Percentiles rank a stretch among this genome's conserved stretches.
Conservation (phyloP, 2,113 vertebrate species). For the Bettongia penicillata region DNA sequence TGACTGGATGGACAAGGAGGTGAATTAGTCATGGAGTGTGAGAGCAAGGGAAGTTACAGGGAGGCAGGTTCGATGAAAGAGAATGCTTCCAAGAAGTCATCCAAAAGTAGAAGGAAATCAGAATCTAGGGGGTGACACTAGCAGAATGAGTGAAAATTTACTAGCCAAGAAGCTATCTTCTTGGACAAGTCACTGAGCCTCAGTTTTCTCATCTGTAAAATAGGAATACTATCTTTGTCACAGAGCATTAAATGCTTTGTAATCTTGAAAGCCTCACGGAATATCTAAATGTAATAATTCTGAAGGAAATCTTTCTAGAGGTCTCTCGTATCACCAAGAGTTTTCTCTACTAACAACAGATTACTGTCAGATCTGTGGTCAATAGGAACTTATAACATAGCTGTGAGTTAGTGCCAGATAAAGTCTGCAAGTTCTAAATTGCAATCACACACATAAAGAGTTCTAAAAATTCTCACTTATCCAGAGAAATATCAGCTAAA, state of each 20-base stretch:
- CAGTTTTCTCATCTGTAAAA: background rate
- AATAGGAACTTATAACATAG: background rate
- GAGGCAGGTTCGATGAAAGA: background rate
- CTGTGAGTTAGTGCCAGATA: background rate
- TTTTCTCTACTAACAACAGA: background rate
- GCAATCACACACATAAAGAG: background rate
- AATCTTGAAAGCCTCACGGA: background rate
- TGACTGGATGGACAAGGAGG: background rate
- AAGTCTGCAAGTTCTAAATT: background rate
- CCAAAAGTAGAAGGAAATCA: background rate
- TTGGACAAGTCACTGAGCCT: background rate
- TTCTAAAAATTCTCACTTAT: background rate
- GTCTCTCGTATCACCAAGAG: background rate
- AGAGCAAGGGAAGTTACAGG: background rate
- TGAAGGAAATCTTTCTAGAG: background rate
- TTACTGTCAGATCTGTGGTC: background rate
- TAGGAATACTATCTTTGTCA: background rate
- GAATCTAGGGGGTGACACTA: background rate
- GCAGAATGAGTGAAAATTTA: background rate
- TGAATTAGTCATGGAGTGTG: background rate
- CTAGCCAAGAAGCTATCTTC: background rate
- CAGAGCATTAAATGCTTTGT: background rate
- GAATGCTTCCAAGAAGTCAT: background rate
- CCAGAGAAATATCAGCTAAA: background rate
- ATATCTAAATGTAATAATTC: background rate